These are phyloP conservation scores for Pitta sordida DNA, from an alignment of 2,113 vertebrate species.

Conservation along the genomic window DNA sequence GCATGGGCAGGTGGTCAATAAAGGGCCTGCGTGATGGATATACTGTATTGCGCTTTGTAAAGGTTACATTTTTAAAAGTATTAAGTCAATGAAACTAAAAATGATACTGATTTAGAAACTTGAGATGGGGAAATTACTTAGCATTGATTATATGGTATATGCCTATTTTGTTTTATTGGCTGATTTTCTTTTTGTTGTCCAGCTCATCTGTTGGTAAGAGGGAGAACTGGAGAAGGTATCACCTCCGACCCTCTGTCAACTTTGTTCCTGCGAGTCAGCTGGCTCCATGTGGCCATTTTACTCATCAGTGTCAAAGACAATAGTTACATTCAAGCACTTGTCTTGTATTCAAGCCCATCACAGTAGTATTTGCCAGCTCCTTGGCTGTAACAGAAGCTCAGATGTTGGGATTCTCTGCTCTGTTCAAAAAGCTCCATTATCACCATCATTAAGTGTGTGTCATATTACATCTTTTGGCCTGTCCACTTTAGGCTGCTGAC, in stretches of 20 bases:
- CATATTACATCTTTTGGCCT: not conserved
- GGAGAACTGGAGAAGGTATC: not conserved
- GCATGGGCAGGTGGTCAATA: accelerated
- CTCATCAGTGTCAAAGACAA: not conserved
- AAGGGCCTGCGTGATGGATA: not conserved
- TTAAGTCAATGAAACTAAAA: not conserved
- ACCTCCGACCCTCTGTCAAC: not conserved
- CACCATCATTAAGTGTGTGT: not conserved
- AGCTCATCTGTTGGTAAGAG: not conserved
- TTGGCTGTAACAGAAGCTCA: not conserved
- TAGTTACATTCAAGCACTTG: not conserved
- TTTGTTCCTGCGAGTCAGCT: not conserved
- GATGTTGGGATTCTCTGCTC: not conserved
- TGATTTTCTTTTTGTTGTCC: not conserved
- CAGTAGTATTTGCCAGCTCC: not conserved
- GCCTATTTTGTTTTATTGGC: not conserved
- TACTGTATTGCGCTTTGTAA: not conserved
- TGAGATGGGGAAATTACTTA: not conserved
- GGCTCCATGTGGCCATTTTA: not conserved
- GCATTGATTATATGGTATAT: not conserved
- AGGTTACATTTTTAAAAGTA: not conserved
- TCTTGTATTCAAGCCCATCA: not conserved
- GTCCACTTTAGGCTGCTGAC: not conserved
- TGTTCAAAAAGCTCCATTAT: not conserved
- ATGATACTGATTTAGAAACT: not conserved